phyloP scores from a whole-genome alignment of 2,888 invertebrate genomes.

The Hetaerina titia region DNA sequence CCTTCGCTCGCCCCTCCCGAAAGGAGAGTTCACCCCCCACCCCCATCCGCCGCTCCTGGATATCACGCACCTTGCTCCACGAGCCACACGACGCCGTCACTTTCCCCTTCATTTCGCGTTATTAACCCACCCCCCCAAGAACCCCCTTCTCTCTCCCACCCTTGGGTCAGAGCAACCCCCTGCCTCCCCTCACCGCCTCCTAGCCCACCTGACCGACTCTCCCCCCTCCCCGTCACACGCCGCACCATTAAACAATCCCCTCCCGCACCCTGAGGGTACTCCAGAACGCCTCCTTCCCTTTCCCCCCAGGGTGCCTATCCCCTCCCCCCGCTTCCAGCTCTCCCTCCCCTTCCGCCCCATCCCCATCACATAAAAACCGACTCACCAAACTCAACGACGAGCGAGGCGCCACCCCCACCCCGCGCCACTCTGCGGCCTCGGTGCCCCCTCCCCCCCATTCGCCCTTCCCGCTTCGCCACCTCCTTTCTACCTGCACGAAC shows the following conservation, averaged over 20 bases:
- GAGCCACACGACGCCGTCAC: neutral
- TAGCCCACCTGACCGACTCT: neutral
- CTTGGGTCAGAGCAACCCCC: neutral
- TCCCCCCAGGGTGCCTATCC: neutral
- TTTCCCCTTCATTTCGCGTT: slow-evolving; percentile 22
- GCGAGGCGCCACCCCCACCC: neutral
- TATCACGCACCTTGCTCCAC: neutral
- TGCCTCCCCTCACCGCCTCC: neutral
- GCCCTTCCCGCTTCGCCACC: slow-evolving; percentile 5
- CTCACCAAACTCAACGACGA: neutral
- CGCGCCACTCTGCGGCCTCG: neutral
- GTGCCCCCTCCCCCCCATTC: neutral
- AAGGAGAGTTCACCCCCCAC: neutral
- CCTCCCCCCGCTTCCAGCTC: no score
- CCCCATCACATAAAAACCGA: neutral
- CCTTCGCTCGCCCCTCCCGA: neutral
- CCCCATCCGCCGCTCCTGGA: neutral
- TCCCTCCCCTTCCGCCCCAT: no score
- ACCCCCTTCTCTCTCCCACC: neutral
- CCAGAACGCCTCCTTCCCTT: neutral
- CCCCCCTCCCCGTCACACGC: neutral
- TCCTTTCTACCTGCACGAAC: neutral
- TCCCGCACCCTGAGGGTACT: neutral
- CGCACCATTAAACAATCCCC: neutral
- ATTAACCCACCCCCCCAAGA: neutral